Evolutionary conservation across 2,888 invertebrate genomes (phyloP).

Genomic region (Xylocampa areola): DNA sequence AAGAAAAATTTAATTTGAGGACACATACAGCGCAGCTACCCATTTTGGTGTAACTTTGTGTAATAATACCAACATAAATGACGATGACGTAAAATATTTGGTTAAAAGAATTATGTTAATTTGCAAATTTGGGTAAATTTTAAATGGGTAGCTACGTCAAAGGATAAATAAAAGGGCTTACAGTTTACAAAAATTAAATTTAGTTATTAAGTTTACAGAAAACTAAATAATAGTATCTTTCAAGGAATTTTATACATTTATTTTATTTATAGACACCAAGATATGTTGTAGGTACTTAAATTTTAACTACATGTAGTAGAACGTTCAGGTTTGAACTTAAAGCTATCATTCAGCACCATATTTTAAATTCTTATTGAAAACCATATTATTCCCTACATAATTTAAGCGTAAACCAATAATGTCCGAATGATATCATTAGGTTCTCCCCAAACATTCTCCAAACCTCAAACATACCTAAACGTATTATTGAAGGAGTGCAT

Average conservation of each 20-base stretch:
- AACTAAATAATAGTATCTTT: constrained; percentile 24
- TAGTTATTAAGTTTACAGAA: constrained; percentile 23
- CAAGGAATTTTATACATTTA: constrained; percentile 19
- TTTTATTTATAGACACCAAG: constrained; percentile 44
- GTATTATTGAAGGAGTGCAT: constrained; percentile 94
- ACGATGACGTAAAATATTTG: background rate
- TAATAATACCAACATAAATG: background rate
- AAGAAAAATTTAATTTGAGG: constrained; percentile 77
- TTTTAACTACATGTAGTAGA: background rate
- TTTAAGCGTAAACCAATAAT: no score
- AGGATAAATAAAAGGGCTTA: constrained; percentile 35
- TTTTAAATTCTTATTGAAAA: background rate
- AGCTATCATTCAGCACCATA: constrained; percentile 11
- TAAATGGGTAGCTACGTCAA: constrained; percentile 49
- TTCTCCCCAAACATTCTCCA: constrained; percentile 29
- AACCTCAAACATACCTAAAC: constrained; percentile 91
- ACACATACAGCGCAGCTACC: constrained; percentile 51
- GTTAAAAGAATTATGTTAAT: background rate
- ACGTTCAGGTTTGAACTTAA: constrained; percentile 31
- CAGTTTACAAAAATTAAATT: constrained; percentile 32
- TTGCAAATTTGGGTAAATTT: background rate
- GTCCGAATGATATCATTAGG: constrained; percentile 17
- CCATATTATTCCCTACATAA: no score
- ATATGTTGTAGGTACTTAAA: constrained; percentile 9
- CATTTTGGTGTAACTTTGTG: constrained; percentile 20